Evolutionary conservation across 2,888 invertebrate genomes (phyloP).

Genomic region (Chaetogeoica ovagalla): DNA sequence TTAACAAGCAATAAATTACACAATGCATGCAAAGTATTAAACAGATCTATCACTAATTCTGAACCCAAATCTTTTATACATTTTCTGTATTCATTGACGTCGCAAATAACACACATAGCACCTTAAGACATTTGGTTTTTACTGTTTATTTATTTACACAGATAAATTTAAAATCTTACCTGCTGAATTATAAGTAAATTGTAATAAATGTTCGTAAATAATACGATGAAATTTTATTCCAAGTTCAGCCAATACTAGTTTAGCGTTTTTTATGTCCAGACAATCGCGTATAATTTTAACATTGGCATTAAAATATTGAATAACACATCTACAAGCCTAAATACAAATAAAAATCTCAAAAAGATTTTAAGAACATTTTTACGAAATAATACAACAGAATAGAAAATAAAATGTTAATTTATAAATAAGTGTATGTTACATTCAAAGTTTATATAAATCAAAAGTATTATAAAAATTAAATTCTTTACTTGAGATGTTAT

Average conservation of each 20-base stretch:
- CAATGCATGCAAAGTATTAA: slow-evolving; percentile 92
- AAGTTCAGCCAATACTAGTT: slow-evolving; percentile 82
- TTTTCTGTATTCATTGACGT: slow-evolving; percentile 94
- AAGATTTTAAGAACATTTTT: slow-evolving; percentile 13
- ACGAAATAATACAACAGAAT: not conserved
- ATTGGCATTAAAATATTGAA: slow-evolving; percentile 77
- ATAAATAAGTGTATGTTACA: too few relatives aligned
- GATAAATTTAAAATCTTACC: slow-evolving; percentile 63
- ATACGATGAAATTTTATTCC: slow-evolving; percentile 90
- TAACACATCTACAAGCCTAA: slow-evolving; percentile 82
- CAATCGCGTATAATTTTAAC: slow-evolving; percentile 78
- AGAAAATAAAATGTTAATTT: not conserved
- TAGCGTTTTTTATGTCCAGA: slow-evolving; percentile 90
- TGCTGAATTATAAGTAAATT: slow-evolving; percentile 91
- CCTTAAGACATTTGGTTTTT: slow-evolving; percentile 63
- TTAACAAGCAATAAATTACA: slow-evolving; percentile 94
- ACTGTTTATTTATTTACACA: slow-evolving; percentile 8
- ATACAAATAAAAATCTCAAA: slow-evolving; percentile 55
- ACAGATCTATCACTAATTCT: slow-evolving; percentile 80
- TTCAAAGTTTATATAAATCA: too few relatives aligned
- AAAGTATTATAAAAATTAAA: not conserved
- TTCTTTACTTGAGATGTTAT: slow-evolving; percentile 74
- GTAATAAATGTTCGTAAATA: slow-evolving; percentile 91
- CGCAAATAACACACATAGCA: slow-evolving; percentile 96
- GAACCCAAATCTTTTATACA: slow-evolving; percentile 80